phyloP scores from a whole-genome alignment of 2,797 vertebrate genomes.

The Micromesistius poutassou region DNA sequence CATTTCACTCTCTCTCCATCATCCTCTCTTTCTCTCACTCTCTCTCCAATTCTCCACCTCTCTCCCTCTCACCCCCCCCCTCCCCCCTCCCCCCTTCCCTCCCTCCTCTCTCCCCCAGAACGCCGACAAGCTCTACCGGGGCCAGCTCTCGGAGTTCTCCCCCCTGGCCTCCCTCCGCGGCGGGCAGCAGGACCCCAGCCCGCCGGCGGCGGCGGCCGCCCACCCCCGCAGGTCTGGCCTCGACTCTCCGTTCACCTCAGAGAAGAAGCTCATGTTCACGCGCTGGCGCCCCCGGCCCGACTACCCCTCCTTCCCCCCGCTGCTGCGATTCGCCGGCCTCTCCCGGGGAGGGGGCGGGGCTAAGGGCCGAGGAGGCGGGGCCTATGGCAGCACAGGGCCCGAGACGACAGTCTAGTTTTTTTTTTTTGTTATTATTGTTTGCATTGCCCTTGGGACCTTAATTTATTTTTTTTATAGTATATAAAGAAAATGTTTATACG shows the following conservation, averaged over 20 bases:
- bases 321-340: slow-evolving; percentile 71
- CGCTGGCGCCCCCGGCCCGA: slow-evolving; percentile 75
- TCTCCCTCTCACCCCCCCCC: slow-evolving; percentile 41
- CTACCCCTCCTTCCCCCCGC: slow-evolving; percentile 78
- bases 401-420: slow-evolving; percentile 80
- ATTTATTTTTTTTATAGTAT: neutral
- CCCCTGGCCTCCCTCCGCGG: slow-evolving; percentile 79
- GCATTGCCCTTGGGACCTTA: neutral
- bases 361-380: slow-evolving; percentile 46
- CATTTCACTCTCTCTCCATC: too few relatives aligned
- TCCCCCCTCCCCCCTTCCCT: neutral
- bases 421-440: too few relatives aligned
- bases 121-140: slow-evolving; percentile 72
- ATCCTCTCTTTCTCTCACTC: too few relatives aligned
- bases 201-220: slow-evolving; percentile 59
- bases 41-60: slow-evolving; percentile 1
- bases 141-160: slow-evolving; percentile 82
- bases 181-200: slow-evolving; percentile 54
- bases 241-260: slow-evolving; percentile 8
- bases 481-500: neutral
- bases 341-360: slow-evolving; percentile 51
- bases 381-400: slow-evolving; percentile 57
- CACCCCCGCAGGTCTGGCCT: slow-evolving; percentile 76
- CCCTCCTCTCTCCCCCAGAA: slow-evolving; percentile 66
- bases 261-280: slow-evolving; percentile 81